Base-by-base conservation (phyloP, 1,140 invertebrate genomes). In the Acyrthosiphon pisum region DNA sequence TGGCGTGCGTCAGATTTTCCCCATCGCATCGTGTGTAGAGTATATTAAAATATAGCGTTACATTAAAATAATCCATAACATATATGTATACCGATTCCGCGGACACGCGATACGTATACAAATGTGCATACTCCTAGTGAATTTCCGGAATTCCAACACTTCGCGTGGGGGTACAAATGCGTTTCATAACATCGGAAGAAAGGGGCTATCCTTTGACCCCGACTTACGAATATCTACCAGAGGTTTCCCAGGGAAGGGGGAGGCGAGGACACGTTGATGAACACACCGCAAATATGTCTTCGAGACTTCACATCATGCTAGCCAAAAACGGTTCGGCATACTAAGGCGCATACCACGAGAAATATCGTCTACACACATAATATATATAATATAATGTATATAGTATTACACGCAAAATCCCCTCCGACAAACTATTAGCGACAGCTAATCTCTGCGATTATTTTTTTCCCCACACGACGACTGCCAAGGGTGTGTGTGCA, bases 241-340 rank as follows among this genome's bases (percentile, higher is more conserved):
- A 53, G 88, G 22, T 86, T n/a, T 22, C 14, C 87, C 46, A 1
- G 18, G 14, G 0, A n/a, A 1, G 11, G n/a, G 20, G 48, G 9
- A 8, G 37, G 53, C 2, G 41, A 22, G 44, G 90, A 41, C 18
- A 37, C 44, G 20, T 50, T 84, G 91, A 56, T 53, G 91, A 53
- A 86, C 91, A 86, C 91, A 56, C 91, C 91, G 91, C 91, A 93
- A 93, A 83, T 93, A 93, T 93, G 76, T 86, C 91, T 84, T 86
- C 35, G 46, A 26, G 46, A 53, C 48, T 41, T 84, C 41, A 81
- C 60, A 76, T 50, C 60, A 76, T 50, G 35, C 60, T 48, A 60
- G 23, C 91, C 37, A 44, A 93, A 93, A 86, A 50, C 91, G 91
- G 81, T 48, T 83, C 22, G 81, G 81, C 44, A 53, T 53, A 92